Evolutionary conservation across 2,888 invertebrate species (phyloP).

Genomic region (Patella depressa): DNA sequence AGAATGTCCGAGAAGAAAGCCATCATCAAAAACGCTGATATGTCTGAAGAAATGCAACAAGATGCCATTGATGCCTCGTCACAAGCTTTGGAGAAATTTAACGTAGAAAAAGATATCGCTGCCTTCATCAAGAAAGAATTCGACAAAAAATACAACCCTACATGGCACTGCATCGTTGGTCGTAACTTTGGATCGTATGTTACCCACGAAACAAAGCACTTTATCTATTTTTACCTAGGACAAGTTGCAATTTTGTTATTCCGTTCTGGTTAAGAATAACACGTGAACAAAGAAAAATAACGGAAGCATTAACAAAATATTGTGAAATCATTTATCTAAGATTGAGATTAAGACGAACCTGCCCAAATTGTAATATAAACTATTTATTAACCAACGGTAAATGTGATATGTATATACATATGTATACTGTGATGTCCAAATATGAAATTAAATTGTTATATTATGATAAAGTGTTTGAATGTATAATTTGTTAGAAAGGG

Average conservation of each 20-base stretch:
- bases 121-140: conserved; percentile 99
- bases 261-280: conserved; percentile 88
- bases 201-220: conserved; percentile 90
- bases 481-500: no score
- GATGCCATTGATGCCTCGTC: conserved; percentile 99
- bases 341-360: no score
- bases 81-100: conserved; percentile 97
- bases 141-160: conserved; percentile 99
- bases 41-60: conserved; percentile 99
- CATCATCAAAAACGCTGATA: conserved; percentile 99
- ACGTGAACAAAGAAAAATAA: no score
- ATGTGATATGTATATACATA: no score
- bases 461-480: no score
- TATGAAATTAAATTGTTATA: no score
- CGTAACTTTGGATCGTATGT: conserved; percentile 94
- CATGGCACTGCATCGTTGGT: conserved; percentile 99
- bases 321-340: no score
- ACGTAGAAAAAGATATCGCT: conserved; percentile 99
- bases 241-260: conserved; percentile 98
- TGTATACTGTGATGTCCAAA: no score
- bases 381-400: no score
- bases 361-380: no score
- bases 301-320: no score
- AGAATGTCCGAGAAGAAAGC: conserved; percentile 79
- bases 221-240: conserved; percentile 99